Evolutionary conservation across 2,888 invertebrate species (phyloP), one percentile per base, ranked within the genome.

Genomic region (Thumatha senex): DNA sequence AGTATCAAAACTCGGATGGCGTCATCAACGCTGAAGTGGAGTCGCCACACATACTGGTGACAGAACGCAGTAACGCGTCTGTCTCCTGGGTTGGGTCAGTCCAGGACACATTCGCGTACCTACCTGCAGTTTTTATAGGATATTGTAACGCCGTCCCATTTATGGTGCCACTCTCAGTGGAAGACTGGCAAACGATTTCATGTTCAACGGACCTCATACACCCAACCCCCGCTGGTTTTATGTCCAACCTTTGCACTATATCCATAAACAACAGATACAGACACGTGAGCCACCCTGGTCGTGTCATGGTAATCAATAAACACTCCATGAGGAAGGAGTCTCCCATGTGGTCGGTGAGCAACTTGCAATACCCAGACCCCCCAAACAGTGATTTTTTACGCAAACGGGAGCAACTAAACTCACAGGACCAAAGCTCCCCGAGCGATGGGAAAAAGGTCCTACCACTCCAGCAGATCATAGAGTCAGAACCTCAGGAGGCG

Each of bases 121-220:
- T 43, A 12, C 43, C 43, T 10, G 43, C 40, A 0, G 9, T 35
- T 8, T 43, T 24, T 12, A 43, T 43, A 7, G 43, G 35, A 1
- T 24, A 43, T 12, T 34, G 35, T 5, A 34, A 35, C 18, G 43
- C 43, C 1, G 43, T 43, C 0, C 35, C 43, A 5, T 43, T 8
- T 12, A 43, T 43, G 43, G 12, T 43, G 5, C 24, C 15, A 1
- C 15, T 43, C 8, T 43, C 43, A 7, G 11, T 35, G 11, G 43
- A 43, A 24, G 43, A 43, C 24, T 43, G 43, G 43, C 43, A 43
- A n/a, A 5, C 4, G 10, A 14, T n/a, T n/a, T n/a, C n/a, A n/a
- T n/a, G n/a, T n/a, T n/a, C n/a, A n/a, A n/a, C n/a, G n/a, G n/a
- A n/a, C n/a, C n/a, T n/a, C n/a, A n/a, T n/a, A n/a, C n/a, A n/a